These are phyloP conservation scores for Oreocharis arfaki DNA, from an alignment of 2,113 vertebrate species.

Conservation along the genomic window DNA sequence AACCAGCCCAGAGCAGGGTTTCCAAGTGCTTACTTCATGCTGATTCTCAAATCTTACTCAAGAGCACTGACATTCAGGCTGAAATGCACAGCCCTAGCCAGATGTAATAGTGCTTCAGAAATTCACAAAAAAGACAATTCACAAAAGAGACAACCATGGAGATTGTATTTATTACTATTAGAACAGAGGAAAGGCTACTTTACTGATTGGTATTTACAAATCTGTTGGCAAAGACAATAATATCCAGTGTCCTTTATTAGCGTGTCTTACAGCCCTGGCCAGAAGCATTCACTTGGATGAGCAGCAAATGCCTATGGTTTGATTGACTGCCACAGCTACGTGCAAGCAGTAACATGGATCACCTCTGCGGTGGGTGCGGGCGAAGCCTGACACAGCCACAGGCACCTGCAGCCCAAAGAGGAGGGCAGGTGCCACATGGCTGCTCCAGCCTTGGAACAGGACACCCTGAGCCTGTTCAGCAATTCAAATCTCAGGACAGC, in stretches of 20 bases:
- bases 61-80: not conserved
- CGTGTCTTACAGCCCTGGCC: constrained; percentile 19
- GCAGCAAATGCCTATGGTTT: not conserved
- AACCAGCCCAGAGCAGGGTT: not conserved
- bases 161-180: constrained; percentile 31
- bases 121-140: not conserved
- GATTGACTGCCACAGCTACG: not conserved
- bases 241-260: constrained; percentile 56
- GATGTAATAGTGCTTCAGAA: not conserved
- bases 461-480: fast-evolving
- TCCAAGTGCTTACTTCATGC: not conserved
- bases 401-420: not conserved
- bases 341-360: not conserved
- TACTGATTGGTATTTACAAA: constrained; percentile 50
- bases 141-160: not conserved
- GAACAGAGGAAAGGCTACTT: constrained; percentile 19
- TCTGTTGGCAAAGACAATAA: constrained; percentile 29
- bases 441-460: not conserved
- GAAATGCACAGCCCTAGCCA: not conserved
- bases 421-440: not conserved
- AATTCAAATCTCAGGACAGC: not conserved
- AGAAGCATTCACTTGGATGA: constrained; percentile 10
- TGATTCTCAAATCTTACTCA: not conserved
- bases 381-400: not conserved
- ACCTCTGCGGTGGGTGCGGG: fast-evolving